Evolutionary conservation across 2,888 invertebrate genomes (phyloP), one percentile per base, ranked within the genome.

Genomic region (Nebria salina): DNA sequence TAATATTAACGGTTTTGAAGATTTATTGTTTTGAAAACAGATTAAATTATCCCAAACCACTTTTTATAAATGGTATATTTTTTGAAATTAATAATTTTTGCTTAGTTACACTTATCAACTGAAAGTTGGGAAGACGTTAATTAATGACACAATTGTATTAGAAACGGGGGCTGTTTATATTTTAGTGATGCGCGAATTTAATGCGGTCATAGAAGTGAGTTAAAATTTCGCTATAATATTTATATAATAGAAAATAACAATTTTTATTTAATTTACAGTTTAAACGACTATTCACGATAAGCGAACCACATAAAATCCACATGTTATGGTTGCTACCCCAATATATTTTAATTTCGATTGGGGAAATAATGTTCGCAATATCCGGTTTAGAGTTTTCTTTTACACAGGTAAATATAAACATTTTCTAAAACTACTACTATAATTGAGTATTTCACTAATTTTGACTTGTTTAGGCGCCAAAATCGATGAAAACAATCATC

Each of bases 301-400:
- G 93, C 68, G 90, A 91, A 0, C 92, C 93, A 15, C 94, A 94
- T 86, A 91, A 91, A 41, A 88, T 95, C 3, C 92, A 93, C 83
- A 92, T 95, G 85, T 88, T 92, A 2, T 95, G 93, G 94, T 92
- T 95, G 84, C 88, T 95, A 34, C 96, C 96, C 0, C 96, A 96
- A 87, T 96, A 96, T 86, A 87, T 95, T 64, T 89, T 96, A 11
- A 93, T 97, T 77, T 95, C 96, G 0, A 87, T 94, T 2, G 96
- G 94, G 0, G 96, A 97, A 89, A 93, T 96, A 72, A 92, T 96
- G 90, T 95, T 96, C 86, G 95, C 95, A 0, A 93, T 96, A 6
- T 95, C 96, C 2, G 96, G 96, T 0, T 89, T 96, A 25, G 94
- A 95, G 86, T 96, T 96, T 88, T 94, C 96, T 1, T 96, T 96